Base-by-base conservation (phyloP, 2,888 invertebrate species). In the Polymixis lichenea region DNA sequence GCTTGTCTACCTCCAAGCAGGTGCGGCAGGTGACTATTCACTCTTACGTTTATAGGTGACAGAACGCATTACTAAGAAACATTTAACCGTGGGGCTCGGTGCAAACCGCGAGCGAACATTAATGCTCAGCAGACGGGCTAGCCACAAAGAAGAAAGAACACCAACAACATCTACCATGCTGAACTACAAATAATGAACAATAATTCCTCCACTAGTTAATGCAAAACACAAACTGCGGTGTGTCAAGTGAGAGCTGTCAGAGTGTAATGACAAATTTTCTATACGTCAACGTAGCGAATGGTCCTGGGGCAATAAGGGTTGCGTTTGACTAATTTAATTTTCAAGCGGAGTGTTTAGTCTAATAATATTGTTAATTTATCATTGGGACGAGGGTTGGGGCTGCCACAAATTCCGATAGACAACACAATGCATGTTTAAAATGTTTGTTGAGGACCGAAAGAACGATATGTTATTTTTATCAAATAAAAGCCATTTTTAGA, bases 311-410 rank as follows among this genome's bases (percentile, higher is more conserved):
- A 81, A 77, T 89, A 90, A 87, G 85, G 88, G 83, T 82, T 76
- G 85, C 85, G 92, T 92, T 92, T 90, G 90, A 90, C 91, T 93
- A 93, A 94, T 94, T 94, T 92, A 91, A 95, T 93, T 93, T 92
- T 73, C 88, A 89, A 86, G 88, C 85, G 82, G 86, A 87, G 87
- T 89, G 85, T 86, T 84, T 86, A 77, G 88, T 89, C 90, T 91
- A 95, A 94, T 95, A 95, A 88, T 92, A 94, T 91, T 91, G 94
- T 93, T 94, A 95, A 95, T 95, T 95, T 94, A 95, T 95, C 95
- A 95, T 92, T 92, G 91, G 89, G 89, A 55, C 80, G 86, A 85
- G 88, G 89, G 92, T 89, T 67, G 74, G 72, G 71, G 78, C 49
- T 71, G 61, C n/a, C 69, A 64, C 64, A 75, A 64, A 82, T 80